Percentiles rank a stretch among this genome's conserved stretches.
Evolutionary conservation across 2,113 vertebrate species (phyloP).

Genomic region (Aegithalos caudatus): DNA sequence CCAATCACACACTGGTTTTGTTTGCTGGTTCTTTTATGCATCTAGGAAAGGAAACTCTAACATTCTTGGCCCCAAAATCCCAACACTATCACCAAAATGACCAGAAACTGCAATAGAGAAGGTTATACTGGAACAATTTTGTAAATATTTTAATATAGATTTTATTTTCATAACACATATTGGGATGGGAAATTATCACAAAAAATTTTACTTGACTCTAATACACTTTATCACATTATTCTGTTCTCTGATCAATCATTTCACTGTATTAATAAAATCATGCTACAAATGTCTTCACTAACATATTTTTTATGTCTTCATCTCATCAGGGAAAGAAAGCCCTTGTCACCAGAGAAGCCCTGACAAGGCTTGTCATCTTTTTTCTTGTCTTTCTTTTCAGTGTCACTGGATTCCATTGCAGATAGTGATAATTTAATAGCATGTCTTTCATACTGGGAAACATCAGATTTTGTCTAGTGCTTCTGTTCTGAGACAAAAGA

Average conservation of each 20-base stretch:
- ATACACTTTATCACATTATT: background rate
- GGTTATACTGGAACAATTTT: background rate
- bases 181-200: background rate
- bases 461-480: background rate
- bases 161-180: background rate
- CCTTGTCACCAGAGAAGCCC: slow-evolving; percentile 1
- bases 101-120: background rate
- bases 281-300: background rate
- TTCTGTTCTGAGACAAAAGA: background rate
- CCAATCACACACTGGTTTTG: background rate
- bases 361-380: slow-evolving; percentile 34
- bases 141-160: background rate
- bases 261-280: background rate
- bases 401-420: background rate
- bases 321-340: background rate
- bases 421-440: slow-evolving; percentile 19
- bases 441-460: background rate
- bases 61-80: rapidly evolving
- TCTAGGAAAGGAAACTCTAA: background rate
- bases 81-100: background rate
- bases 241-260: background rate
- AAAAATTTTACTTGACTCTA: background rate
- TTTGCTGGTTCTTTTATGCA: background rate
- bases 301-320: background rate
- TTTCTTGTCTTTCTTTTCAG: background rate